Base-by-base conservation (phyloP, 2,113 vertebrate species). In the Coptodon rendalli region DNA sequence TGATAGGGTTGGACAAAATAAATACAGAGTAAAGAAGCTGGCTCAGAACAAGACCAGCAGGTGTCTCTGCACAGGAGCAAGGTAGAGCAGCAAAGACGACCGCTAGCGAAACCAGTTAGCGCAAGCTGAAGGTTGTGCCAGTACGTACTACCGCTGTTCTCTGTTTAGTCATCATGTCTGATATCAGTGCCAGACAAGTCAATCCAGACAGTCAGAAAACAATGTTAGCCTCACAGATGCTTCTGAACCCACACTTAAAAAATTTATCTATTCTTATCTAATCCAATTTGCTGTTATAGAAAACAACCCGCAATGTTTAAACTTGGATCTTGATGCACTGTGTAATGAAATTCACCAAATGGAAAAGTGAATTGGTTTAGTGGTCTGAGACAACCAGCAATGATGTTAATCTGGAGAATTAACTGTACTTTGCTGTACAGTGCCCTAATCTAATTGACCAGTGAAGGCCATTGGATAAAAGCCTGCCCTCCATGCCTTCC, bases 391-490 rank as follows among this genome's bases (percentile, higher is more conserved):
- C 45, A 90, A 89, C 34, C 76, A 73, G 81, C 53, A 6, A 76
- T 29, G 80, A 86, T 89, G 71, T 82, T 86, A 91, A 89, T 91
- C 83, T 19, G 6, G 24, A 87, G 90, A 85, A 89, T 91, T 82
- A 89, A 63, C 88, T 83, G 90, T 76, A 82, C 84, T 94, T 71
- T 85, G 45, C 78, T 24, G 89, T 29, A 59, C 80, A 66, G 81
- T 2, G 78, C 76, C 85, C 81, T 87, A 88, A 92, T 93, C 86
- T 73, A 91, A 92, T 89, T 71, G 82, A 52, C 63, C 66, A 8
- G 56, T 5, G 22, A 87, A 87, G 85, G 85, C 85, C 76, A 85
- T 85, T 84, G 88, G 88, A 92, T 89, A 87, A 89, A 86, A 85
- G 73, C n/a, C 73, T 6, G 56, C 52, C 54, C 82, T 80, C 48